Evolutionary conservation across 2,888 invertebrate species (phyloP), one percentile per base, ranked within the genome.

Genomic region (Callinectes sapidus): DNA sequence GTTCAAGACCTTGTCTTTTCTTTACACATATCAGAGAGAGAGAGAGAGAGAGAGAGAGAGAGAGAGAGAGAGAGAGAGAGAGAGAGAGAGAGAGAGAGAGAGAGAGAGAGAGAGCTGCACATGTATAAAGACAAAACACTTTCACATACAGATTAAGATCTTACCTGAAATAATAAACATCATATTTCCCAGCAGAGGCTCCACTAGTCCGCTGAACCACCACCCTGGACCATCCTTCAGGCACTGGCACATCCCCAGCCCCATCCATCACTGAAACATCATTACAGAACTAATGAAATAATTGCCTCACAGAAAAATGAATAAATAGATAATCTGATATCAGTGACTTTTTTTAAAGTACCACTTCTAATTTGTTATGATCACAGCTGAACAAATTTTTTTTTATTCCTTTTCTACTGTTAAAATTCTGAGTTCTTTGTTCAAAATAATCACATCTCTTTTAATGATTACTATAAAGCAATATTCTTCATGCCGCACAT

Each of bases 131-230:
- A 14, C 13, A 54, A 23, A 23, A n/a, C 18, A 6, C 13, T 28
- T 71, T 88, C 28, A 55, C 18, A 14, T 54, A 54, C 13, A 85
- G 35, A 28, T n/a, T 16, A 42, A 90, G 16, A 55, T 23, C 92
- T 92, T n/a, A 94, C 94, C 94, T 94, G 94, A 91, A 94, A 35
- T 94, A 94, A 85, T 94, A 94, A 14, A 94, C 94, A 89, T 94
- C 94, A 91, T 89, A 92, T 86, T 94, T 94, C 5, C 94, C 94
- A 23, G 94, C 93, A n/a, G 94, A 93, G 16, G 91, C 93, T 2
- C 94, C 94, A n/a, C 91, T 90, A 35, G 87, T 91, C 23, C 94
- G 81, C 89, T 94, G 94, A n/a, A 93, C 92, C 39, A 93, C 92
- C 48, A 92, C 90, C 13, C 94, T 71, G 48, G 85, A 71, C 94